These are phyloP conservation scores for Corvus moneduloides DNA, from an alignment of 2,113 vertebrate species.

Conservation along the genomic window DNA sequence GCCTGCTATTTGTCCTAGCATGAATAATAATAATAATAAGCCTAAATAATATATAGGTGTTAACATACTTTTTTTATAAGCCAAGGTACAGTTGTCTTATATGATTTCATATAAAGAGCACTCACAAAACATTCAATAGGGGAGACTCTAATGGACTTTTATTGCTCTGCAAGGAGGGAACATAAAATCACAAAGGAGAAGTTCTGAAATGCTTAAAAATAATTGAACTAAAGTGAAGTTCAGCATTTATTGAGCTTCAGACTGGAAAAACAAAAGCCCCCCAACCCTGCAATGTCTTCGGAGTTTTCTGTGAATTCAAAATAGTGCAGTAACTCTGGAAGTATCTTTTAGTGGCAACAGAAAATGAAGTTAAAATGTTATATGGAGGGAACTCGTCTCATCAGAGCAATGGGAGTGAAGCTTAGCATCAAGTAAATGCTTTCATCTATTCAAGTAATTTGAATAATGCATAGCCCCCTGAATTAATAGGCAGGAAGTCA, in stretches of 20 bases:
- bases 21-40: not conserved
- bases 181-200: conserved; percentile 35
- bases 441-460: conserved; percentile 53
- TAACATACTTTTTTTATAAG: not conserved
- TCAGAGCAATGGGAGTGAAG: conserved; percentile 17
- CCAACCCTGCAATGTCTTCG: not conserved
- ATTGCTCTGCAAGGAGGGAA: conserved; percentile 13
- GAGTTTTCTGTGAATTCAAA: conserved; percentile 21
- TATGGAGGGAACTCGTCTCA: not conserved
- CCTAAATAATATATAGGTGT: conserved; percentile 37
- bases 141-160: not conserved
- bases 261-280: not conserved
- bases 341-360: not conserved
- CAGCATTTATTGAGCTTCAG: conserved; percentile 41
- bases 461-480: conserved; percentile 46
- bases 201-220: conserved; percentile 56
- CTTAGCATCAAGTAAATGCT: conserved; percentile 34
- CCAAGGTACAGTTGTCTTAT: not conserved
- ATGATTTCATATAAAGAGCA: not conserved
- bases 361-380: not conserved
- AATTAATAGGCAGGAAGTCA: conserved; percentile 65
- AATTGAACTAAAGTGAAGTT: conserved; percentile 52
- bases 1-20: not conserved
- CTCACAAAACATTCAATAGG: not conserved
- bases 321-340: not conserved